These are phyloP conservation scores for Leontocebus nigricollis DNA, from an alignment of 2,797 vertebrate genomes.

Conservation along the genomic window DNA sequence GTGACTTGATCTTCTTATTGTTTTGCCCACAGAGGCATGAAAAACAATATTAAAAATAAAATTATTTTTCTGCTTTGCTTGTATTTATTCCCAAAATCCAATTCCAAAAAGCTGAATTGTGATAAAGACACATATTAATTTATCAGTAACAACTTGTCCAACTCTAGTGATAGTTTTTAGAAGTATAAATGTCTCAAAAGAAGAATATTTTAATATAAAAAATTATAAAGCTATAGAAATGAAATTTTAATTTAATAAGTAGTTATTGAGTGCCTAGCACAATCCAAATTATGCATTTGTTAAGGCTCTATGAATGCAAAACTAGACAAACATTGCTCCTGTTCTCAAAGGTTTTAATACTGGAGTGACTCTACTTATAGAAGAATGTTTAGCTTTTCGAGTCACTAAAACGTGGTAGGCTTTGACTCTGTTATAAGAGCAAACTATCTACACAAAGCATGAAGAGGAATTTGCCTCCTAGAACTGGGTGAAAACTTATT, in stretches of 20 bases:
- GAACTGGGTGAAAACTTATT: background rate
- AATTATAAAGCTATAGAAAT: background rate
- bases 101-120: slow-evolving; percentile 73
- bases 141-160: slow-evolving; percentile 69
- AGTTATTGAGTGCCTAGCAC: background rate
- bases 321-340: background rate
- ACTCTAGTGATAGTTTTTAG: slow-evolving; percentile 55
- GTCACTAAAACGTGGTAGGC: rapidly evolving
- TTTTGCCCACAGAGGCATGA: slow-evolving; percentile 79
- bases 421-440: background rate
- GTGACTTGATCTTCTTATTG: slow-evolving; percentile 67
- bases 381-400: background rate
- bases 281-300: background rate
- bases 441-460: background rate
- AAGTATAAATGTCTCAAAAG: slow-evolving; percentile 20
- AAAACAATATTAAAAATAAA: slow-evolving; percentile 80
- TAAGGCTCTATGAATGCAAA: background rate
- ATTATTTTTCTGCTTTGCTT: slow-evolving; percentile 78
- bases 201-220: slow-evolving; percentile 49
- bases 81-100: slow-evolving; percentile 78
- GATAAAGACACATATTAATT: slow-evolving; percentile 73
- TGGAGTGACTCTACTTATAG: background rate
- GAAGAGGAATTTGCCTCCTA: background rate
- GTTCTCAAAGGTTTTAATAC: background rate
- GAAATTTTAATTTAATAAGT: slow-evolving; percentile 33